Percentiles rank a stretch among this genome's conserved stretches.
Conservation (phyloP, 2,888 invertebrate genomes). For the Podabrus alpinus region DNA sequence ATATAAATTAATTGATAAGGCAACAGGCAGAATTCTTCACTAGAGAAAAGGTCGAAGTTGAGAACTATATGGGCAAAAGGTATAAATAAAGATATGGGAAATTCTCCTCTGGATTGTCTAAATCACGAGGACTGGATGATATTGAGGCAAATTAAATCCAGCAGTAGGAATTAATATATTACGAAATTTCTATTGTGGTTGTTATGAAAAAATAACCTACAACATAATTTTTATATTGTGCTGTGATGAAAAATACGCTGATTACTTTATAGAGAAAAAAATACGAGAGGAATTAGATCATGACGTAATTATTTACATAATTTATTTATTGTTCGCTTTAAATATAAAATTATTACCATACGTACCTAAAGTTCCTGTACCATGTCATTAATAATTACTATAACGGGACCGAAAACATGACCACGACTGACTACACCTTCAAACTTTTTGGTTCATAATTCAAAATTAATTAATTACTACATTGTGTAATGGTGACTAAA, state of each 20-base stretch:
- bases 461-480: neutral
- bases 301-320: neutral
- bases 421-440: neutral
- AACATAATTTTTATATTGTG: neutral
- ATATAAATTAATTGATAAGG: no score
- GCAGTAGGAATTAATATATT: no score
- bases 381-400: neutral
- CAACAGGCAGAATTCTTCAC: no score
- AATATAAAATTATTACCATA: neutral
- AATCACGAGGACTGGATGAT: no score
- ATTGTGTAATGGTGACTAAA: neutral
- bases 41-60: no score
- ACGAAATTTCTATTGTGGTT: no score
- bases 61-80: no score
- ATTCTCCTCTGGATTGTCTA: no score
- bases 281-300: neutral
- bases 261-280: neutral
- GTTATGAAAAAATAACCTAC: neutral
- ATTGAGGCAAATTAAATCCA: no score
- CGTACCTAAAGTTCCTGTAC: neutral
- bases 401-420: neutral
- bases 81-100: no score
- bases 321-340: neutral
- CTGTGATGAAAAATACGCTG: neutral
- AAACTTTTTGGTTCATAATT: neutral